Evolutionary conservation across 2,888 invertebrate genomes (phyloP).

Genomic region (Drosophila paracracens): DNA sequence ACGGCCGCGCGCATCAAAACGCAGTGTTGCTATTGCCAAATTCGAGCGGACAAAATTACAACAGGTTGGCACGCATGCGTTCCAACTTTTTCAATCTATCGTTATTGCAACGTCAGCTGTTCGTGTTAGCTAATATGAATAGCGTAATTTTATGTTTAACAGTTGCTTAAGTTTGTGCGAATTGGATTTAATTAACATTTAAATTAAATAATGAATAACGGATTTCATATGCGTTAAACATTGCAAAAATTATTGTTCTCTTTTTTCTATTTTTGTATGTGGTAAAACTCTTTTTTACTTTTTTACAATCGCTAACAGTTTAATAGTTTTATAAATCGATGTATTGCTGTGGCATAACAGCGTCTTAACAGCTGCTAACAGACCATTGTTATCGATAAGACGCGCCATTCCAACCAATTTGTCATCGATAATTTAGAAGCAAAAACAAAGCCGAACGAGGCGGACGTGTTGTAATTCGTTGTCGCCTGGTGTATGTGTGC

Average conservation of each 20-base stretch:
- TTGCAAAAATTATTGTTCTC: neutral
- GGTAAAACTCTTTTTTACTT: too few species aligned
- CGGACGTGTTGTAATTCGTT: constrained; percentile 57
- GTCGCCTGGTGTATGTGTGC: constrained; percentile 45
- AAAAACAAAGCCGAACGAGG: constrained; percentile 62
- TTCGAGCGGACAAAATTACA: constrained; percentile 13
- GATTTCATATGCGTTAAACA: neutral
- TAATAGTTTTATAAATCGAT: constrained; percentile 12
- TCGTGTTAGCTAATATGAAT: neutral
- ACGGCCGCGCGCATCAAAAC: constrained; percentile 6
- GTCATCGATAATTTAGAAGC: constrained; percentile 53
- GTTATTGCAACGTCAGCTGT: constrained; percentile 29
- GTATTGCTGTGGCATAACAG: constrained; percentile 16
- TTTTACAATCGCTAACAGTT: neutral
- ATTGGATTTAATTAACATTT: neutral
- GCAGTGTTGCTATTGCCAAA: constrained; percentile 34
- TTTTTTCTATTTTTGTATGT: neutral
- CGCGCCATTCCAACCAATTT: constrained; percentile 33
- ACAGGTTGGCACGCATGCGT: constrained; percentile 58
- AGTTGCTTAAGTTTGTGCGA: constrained; percentile 3
- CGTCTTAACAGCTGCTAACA: constrained; percentile 37
- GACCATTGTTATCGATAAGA: constrained; percentile 37
- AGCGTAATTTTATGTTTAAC: constrained; percentile 8
- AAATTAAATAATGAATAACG: neutral
- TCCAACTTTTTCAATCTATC: constrained; percentile 26